Evolutionary conservation across 2,888 invertebrate species (phyloP).

Genomic region (Neoitamus cyanurus): DNA sequence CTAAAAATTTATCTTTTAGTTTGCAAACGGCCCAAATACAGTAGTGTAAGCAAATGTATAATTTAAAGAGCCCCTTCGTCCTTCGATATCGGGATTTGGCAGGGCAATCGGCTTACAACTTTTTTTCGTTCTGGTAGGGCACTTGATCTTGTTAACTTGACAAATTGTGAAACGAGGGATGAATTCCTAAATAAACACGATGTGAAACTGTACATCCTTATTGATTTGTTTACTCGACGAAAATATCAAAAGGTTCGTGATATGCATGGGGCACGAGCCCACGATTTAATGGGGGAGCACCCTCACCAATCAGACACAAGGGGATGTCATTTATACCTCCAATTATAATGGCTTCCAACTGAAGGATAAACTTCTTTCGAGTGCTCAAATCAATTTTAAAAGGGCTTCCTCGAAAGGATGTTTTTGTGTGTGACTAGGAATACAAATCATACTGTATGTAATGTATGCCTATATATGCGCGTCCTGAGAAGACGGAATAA

Average conservation of each 20-base stretch:
- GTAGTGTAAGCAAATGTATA: constrained; percentile 10
- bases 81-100: neutral
- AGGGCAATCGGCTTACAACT: neutral
- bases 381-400: constrained; percentile 24
- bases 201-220: constrained; percentile 9
- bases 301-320: neutral
- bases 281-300: constrained; percentile 28
- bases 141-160: constrained; percentile 48
- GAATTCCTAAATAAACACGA: constrained; percentile 46
- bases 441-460: neutral
- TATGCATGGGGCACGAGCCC: constrained; percentile 11
- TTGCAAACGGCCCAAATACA: neutral
- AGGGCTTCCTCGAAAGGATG: neutral
- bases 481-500: too few relatives aligned
- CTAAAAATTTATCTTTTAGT: neutral
- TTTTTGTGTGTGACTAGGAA: neutral
- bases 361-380: neutral
- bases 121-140: neutral
- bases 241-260: constrained; percentile 24
- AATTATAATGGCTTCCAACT: constrained; percentile 15
- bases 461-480: too few relatives aligned
- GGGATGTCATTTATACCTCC: constrained; percentile 24
- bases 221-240: constrained; percentile 46
- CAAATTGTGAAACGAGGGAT: constrained; percentile 49
- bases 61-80: constrained; percentile 30